A percentile compares a stretch with the other conserved stretches of the same genome.
phyloP scores from a whole-genome alignment of 2,888 invertebrate genomes.

The Holacanthella duospinosa region DNA sequence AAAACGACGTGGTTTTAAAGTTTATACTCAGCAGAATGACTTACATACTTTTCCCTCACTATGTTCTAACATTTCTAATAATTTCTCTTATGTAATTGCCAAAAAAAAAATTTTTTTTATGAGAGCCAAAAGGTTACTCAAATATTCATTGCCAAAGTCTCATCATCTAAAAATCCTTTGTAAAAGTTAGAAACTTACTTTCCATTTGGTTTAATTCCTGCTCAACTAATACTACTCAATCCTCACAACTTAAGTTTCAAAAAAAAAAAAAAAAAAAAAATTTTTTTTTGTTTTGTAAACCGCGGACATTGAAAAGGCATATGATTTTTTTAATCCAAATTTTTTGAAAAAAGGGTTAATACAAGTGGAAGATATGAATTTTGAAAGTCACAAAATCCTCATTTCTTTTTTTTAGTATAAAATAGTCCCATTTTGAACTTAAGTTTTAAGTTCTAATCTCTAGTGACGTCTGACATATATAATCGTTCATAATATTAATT shows the following conservation, averaged over 20 bases:
- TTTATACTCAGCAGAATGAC: background rate
- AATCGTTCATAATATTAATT: background rate
- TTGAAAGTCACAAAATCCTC: no score
- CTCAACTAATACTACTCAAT: background rate
- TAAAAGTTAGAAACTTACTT: background rate
- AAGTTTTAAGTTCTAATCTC: no score
- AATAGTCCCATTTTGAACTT: no score
- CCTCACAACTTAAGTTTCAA: background rate
- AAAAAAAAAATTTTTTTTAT: background rate
- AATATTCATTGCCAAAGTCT: background rate
- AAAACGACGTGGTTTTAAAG: background rate
- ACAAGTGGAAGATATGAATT: no score
- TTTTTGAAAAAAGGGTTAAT: no score
- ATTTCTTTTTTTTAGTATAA: no score
- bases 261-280: background rate
- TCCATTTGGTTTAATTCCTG: background rate
- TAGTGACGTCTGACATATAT: background rate
- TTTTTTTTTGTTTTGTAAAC: no score
- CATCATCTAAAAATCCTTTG: background rate
- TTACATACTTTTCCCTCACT: background rate
- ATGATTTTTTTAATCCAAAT: no score
- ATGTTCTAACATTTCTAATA: background rate
- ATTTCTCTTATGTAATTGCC: conserved; percentile 1
- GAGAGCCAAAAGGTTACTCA: background rate
- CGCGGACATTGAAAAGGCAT: no score